phyloP scores from a whole-genome alignment of 1,140 invertebrate species.

The Procambarus virginalis region DNA sequence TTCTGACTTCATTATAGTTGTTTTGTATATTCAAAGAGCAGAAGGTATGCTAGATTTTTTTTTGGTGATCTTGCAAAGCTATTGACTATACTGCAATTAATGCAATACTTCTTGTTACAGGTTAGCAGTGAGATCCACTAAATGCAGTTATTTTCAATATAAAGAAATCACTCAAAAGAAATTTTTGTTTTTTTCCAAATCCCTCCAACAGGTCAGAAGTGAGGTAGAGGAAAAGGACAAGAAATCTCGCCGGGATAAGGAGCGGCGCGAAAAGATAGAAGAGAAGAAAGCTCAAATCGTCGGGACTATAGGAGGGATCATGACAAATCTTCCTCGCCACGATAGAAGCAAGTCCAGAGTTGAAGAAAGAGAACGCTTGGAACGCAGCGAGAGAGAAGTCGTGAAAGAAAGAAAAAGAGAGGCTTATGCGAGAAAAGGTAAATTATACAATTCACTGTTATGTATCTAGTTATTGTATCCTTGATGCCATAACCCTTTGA shows the following conservation, averaged over 20 bases:
- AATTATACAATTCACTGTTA: too few relatives aligned
- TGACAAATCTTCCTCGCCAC: slow-evolving; percentile 40
- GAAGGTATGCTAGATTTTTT: background rate
- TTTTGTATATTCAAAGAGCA: background rate
- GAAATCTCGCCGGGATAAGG: slow-evolving; percentile 47
- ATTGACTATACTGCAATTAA: background rate
- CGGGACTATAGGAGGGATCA: slow-evolving; percentile 45
- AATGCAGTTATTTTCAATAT: background rate
- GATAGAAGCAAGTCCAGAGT: slow-evolving; percentile 72
- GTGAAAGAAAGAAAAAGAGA: slow-evolving; percentile 71
- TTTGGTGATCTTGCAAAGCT: background rate
- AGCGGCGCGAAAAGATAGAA: slow-evolving; percentile 40
- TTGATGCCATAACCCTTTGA: too few relatives aligned
- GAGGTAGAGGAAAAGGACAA: slow-evolving; percentile 55
- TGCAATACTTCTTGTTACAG: slow-evolving; percentile 33
- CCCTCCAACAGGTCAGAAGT: slow-evolving; percentile 41
- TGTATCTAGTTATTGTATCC: too few relatives aligned
- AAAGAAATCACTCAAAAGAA: slow-evolving; percentile 26
- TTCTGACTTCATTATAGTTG: background rate
- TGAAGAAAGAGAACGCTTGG: slow-evolving; percentile 72
- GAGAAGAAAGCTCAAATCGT: slow-evolving; percentile 8
- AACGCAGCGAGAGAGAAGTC: slow-evolving; percentile 74
- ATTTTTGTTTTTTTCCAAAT: slow-evolving; percentile 54
- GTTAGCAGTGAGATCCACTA: slow-evolving; percentile 42
- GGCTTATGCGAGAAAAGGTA: slow-evolving; percentile 50